Percentiles rank a stretch among this genome's conserved stretches.
phyloP scores from a whole-genome alignment of 64 coral and sea anemone species.

The Cladopsammia gracilis region DNA sequence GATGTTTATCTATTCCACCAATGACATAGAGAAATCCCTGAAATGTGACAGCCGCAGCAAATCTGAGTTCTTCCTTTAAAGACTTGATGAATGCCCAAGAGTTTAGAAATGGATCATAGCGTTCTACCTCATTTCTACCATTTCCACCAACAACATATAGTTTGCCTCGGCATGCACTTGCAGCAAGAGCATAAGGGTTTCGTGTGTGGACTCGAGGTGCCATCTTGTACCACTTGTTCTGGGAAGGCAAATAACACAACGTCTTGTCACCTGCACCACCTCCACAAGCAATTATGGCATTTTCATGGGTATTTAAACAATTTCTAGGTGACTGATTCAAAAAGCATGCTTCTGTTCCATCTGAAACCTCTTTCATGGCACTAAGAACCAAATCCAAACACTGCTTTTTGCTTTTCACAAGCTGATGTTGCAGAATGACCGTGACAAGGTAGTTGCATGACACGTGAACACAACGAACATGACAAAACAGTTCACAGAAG shows the following conservation, averaged over 20 bases:
- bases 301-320: neutral
- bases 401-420: conserved; percentile 8
- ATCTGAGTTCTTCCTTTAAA: neutral
- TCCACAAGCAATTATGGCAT: conserved; percentile 10
- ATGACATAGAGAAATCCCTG: conserved; percentile 56
- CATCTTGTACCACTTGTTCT: conserved; percentile 40
- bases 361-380: neutral
- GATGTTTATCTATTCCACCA: conserved; percentile 58
- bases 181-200: neutral
- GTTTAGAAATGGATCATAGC: conserved; percentile 17
- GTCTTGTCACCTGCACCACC: neutral
- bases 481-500: conserved; percentile 16
- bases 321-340: neutral
- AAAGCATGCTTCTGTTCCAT: neutral
- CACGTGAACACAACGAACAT: conserved; percentile 2
- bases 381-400: neutral
- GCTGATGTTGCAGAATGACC: neutral
- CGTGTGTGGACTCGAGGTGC: neutral
- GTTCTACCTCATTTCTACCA: neutral
- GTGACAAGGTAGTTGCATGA: neutral
- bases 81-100: conserved; percentile 12
- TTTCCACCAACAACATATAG: conserved; percentile 25
- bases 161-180: neutral
- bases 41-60: conserved; percentile 39
- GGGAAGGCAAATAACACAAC: conserved; percentile 28